Conservation (phyloP, 2,888 invertebrate species). For the Ennomos fuscantarius region DNA sequence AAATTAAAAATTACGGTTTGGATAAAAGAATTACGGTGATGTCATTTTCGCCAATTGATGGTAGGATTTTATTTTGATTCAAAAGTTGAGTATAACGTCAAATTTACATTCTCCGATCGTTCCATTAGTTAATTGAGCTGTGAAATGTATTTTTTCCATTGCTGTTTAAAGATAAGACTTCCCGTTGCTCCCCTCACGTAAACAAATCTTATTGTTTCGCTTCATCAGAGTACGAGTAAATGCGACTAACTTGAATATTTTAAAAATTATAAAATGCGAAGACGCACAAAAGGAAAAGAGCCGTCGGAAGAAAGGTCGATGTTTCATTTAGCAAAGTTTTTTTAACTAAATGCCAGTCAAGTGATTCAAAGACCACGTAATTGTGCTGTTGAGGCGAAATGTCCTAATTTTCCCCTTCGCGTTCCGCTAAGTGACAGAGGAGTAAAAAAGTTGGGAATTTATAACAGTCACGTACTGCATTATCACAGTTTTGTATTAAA, state of each 20-base stretch:
- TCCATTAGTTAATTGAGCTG: conserved; percentile 27
- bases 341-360: conserved; percentile 51
- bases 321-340: conserved; percentile 42
- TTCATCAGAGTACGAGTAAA: conserved; percentile 33
- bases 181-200: conserved; percentile 23
- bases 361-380: conserved; percentile 59
- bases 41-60: conserved; percentile 23
- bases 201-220: conserved; percentile 34
- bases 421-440: conserved; percentile 64
- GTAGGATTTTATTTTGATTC: conserved; percentile 6
- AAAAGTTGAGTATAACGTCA: conserved; percentile 9
- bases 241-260: conserved; percentile 29
- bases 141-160: conserved; percentile 19
- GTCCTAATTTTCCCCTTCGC: conserved; percentile 62
- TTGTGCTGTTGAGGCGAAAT: conserved; percentile 63
- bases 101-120: conserved; percentile 5
- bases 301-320: conserved; percentile 32
- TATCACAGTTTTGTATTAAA: conserved; percentile 67
- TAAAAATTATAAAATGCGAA: conserved; percentile 37
- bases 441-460: conserved; percentile 65
- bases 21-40: conserved; percentile 28
- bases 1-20: no score
- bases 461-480: conserved; percentile 67
- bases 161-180: conserved; percentile 22
- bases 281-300: conserved; percentile 33